Evolutionary conservation across 2,113 vertebrate species (phyloP).

Genomic region (Eublepharis macularius): DNA sequence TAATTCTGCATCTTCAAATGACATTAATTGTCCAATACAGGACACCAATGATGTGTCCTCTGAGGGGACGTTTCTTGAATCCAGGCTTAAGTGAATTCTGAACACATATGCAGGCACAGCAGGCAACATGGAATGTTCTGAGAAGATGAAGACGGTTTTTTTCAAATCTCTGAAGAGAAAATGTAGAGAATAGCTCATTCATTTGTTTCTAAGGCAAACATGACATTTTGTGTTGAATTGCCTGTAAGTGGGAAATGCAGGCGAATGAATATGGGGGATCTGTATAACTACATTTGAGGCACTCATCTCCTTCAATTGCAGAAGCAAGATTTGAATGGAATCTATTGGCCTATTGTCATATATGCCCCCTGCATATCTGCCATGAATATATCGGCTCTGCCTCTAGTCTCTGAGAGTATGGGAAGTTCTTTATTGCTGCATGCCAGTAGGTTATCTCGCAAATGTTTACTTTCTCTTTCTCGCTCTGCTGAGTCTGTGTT

Average conservation of each 20-base stretch:
- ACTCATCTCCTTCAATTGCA: too few relatives aligned
- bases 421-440: too few relatives aligned
- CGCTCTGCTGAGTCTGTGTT: too few relatives aligned
- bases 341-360: too few relatives aligned
- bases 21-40: slow-evolving; percentile 50
- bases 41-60: slow-evolving; percentile 40
- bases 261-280: too few relatives aligned
- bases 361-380: too few relatives aligned
- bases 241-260: neutral
- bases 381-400: too few relatives aligned
- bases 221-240: neutral
- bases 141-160: slow-evolving; percentile 16
- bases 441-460: too few relatives aligned
- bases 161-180: neutral
- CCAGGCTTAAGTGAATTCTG: neutral
- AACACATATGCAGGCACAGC: slow-evolving; percentile 18
- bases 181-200: neutral
- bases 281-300: too few relatives aligned
- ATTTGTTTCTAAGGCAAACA: neutral
- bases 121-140: slow-evolving; percentile 5
- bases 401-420: too few relatives aligned
- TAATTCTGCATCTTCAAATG: slow-evolving; percentile 64
- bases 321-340: too few relatives aligned
- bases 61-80: slow-evolving; percentile 41
- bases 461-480: too few relatives aligned